Evolutionary conservation across 2,888 invertebrate species (phyloP), one percentile per base, ranked within the genome.

Genomic region (Lepeophtheirus nordmannii): DNA sequence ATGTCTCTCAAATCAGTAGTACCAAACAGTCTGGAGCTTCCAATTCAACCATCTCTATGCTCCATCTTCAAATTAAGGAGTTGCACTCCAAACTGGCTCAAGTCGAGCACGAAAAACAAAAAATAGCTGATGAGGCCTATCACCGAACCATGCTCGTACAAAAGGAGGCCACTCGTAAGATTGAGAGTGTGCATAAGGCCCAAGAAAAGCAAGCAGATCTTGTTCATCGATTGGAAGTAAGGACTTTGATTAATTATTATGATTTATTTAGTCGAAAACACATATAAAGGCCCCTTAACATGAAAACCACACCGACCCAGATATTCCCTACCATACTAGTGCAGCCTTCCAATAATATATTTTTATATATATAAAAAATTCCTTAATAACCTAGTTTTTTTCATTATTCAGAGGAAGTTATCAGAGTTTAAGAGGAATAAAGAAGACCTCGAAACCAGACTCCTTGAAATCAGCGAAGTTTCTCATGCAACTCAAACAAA

Each of bases 51-150:
- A 53, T 56, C 1, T 41, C 9, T 11, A 56, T 63, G 12, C 20
- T 63, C 10, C 12, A 63, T 14, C 20, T 22, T 20, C 63, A 63
- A 40, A 56, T 63, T n/a, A 56, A 56, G 8, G 63, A 63, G 11
- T n/a, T 63, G 23, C 14, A 39, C 5, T 39, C 62, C 30, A 12
- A 40, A 40, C 23, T 62, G 7, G 38, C 62, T 10, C 39, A 62
- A 17, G 38, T 41, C 17, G 63, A 63, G 10, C 17, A 10, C 1
- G 63, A 63, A n/a, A 63, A 63, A 53, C 30, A 56, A 38, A 63
- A 56, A 56, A 63, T 63, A 23, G 56, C 63, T 11, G 30, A 63
- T 37, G 63, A 56, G n/a, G 63, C 63, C n/a, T 63, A 63, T 38
- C 46, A 56, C 20, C n/a, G 53, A 22, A 40, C 62, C 20, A 17